These are phyloP conservation scores for Epinephelus awoara DNA, from an alignment of 2,797 vertebrate species.

Conservation along the genomic window DNA sequence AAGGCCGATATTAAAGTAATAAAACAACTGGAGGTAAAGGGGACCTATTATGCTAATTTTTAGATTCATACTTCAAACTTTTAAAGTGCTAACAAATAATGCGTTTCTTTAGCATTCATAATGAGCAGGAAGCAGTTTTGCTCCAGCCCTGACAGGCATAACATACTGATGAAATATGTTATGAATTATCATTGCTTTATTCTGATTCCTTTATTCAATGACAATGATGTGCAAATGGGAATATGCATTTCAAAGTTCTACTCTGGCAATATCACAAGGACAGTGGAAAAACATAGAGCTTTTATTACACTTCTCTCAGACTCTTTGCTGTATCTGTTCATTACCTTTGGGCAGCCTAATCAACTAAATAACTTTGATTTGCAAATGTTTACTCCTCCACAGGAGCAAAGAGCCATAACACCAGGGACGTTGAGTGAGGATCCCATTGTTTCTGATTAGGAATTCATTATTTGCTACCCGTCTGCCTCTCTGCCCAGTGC, in stretches of 20 bases:
- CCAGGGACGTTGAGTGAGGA: slow-evolving; percentile 48
- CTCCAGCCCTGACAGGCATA: background rate
- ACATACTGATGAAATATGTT: slow-evolving; percentile 8
- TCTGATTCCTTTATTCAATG: slow-evolving; percentile 10
- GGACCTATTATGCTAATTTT: too few species aligned
- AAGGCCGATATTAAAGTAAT: background rate
- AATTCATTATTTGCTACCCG: slow-evolving; percentile 69
- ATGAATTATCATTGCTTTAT: slow-evolving; percentile 20
- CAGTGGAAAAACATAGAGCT: slow-evolving; percentile 14
- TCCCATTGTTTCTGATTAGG: slow-evolving; percentile 75
- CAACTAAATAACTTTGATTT: slow-evolving; percentile 75
- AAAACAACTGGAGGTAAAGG: background rate
- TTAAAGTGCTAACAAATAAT: background rate
- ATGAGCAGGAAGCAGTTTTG: background rate
- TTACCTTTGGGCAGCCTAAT: slow-evolving; percentile 70
- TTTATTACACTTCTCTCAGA: slow-evolving; percentile 50
- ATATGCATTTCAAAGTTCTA: slow-evolving; percentile 4
- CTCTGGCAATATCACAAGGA: slow-evolving; percentile 28
- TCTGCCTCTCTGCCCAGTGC: slow-evolving; percentile 61
- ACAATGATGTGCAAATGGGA: slow-evolving; percentile 17
- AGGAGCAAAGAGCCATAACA: slow-evolving; percentile 68
- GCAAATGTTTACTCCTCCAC: slow-evolving; percentile 77
- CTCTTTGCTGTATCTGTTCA: slow-evolving; percentile 37
- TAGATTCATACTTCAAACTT: too few species aligned
- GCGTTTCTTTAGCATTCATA: background rate